Evolutionary conservation across 2,888 invertebrate species (phyloP).

Genomic region (Tetrapedia diversipes): DNA sequence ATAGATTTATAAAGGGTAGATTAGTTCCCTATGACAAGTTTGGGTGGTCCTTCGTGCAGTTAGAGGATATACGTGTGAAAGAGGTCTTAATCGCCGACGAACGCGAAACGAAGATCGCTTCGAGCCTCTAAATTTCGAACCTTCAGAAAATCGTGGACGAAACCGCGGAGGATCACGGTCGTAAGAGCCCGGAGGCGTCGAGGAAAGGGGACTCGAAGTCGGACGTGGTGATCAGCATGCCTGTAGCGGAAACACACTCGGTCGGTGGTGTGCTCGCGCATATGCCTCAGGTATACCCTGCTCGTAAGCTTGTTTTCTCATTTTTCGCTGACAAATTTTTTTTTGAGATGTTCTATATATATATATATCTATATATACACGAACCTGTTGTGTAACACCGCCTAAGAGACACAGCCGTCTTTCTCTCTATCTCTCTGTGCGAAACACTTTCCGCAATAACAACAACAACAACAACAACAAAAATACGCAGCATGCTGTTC

Average conservation of each 20-base stretch:
- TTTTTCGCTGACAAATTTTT: neutral
- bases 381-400: slow-evolving; percentile 44
- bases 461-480: slow-evolving; percentile 38
- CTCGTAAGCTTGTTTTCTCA: neutral
- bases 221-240: slow-evolving; percentile 86
- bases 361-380: slow-evolving; percentile 32
- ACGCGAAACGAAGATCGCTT: too few species aligned
- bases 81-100: too few species aligned
- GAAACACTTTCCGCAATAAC: slow-evolving; percentile 52
- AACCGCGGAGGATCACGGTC: slow-evolving; percentile 87
- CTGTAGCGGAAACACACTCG: slow-evolving; percentile 88
- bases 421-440: slow-evolving; percentile 47
- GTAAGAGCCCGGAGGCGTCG: slow-evolving; percentile 89
- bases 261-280: slow-evolving; percentile 94
- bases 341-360: slow-evolving; percentile 13
- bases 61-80: too few species aligned
- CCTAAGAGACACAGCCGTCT: slow-evolving; percentile 38
- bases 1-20: too few species aligned
- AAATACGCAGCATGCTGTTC: slow-evolving; percentile 68
- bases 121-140: too few species aligned
- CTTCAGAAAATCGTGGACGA: slow-evolving; percentile 87
- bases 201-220: slow-evolving; percentile 86
- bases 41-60: too few species aligned
- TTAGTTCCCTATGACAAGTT: too few species aligned
- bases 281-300: slow-evolving; percentile 93